Evolutionary conservation across 2,797 vertebrate species (phyloP).

Genomic region (Alectoris magna): DNA sequence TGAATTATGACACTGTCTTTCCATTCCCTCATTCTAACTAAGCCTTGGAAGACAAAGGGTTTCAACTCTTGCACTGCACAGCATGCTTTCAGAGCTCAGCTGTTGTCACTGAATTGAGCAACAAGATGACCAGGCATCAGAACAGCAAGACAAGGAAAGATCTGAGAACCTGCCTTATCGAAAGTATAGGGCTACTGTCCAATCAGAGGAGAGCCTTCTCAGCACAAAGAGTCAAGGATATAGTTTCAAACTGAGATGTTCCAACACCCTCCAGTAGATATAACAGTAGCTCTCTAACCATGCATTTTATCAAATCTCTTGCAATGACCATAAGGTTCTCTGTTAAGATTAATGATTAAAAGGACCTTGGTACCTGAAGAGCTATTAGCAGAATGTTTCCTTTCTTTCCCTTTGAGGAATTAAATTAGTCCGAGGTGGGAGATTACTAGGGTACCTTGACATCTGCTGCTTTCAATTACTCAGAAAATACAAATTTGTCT

Average conservation of each 20-base stretch:
- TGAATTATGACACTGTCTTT: not conserved
- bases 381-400: not conserved
- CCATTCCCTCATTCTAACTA: not conserved
- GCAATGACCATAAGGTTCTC: not conserved
- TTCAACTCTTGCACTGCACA: not conserved
- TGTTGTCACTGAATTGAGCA: not conserved
- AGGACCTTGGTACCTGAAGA: not conserved
- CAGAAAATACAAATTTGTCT: not conserved
- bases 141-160: not conserved
- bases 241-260: not conserved
- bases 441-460: not conserved
- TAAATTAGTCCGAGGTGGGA: not conserved
- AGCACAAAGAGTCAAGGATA: rapidly evolving
- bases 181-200: not conserved
- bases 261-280: not conserved
- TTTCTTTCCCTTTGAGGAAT: not conserved
- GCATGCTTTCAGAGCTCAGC: not conserved
- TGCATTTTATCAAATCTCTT: not conserved
- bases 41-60: not conserved
- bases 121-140: not conserved
- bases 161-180: not conserved
- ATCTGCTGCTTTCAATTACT: not conserved
- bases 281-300: not conserved
- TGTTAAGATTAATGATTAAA: not conserved
- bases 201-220: not conserved